Evolutionary conservation across 2,797 vertebrate genomes (phyloP).

Genomic region (Psittacula derbiana): DNA sequence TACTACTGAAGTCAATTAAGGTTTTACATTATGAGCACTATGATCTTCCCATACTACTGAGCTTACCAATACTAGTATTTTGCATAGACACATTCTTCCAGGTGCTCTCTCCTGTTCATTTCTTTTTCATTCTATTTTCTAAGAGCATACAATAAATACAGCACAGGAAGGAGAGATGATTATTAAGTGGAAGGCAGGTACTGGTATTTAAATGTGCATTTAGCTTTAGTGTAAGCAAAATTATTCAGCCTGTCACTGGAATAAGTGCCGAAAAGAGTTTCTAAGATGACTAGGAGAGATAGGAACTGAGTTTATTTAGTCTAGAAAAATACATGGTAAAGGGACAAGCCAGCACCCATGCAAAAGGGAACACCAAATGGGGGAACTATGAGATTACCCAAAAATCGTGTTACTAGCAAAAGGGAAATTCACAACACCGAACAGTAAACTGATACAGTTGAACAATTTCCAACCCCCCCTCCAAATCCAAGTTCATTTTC

Average conservation of each 20-base stretch:
- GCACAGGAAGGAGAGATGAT: neutral
- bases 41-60: neutral
- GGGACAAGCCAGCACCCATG: neutral
- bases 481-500: neutral
- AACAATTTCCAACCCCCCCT: neutral
- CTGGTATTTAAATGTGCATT: neutral
- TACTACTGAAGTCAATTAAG: neutral
- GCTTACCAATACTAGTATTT: neutral
- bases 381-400: neutral
- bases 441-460: neutral
- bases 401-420: neutral
- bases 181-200: neutral
- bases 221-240: neutral
- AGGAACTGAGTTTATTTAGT: neutral
- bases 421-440: neutral
- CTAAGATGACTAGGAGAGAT: neutral
- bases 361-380: neutral
- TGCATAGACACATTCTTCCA: neutral
- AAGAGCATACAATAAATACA: neutral
- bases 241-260: neutral
- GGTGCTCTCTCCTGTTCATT: neutral
- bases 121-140: neutral
- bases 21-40: neutral
- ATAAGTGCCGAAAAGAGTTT: neutral
- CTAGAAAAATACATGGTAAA: neutral